phyloP scores from a whole-genome alignment of 2,797 vertebrate species.

The Anisognathus igniventris region DNA sequence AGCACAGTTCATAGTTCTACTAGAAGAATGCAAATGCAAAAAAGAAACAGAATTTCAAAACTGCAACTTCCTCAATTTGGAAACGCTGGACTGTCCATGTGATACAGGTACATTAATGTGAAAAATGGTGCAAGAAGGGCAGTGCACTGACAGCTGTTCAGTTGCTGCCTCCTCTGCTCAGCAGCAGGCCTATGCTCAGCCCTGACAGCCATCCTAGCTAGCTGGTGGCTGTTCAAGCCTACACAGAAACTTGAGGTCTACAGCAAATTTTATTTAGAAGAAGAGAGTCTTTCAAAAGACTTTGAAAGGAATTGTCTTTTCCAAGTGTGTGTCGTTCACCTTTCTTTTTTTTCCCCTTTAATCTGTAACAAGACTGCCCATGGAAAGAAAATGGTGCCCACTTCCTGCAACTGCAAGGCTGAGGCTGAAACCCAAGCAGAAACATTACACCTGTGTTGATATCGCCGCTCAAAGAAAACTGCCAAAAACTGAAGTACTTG shows the following conservation, averaged over 20 bases:
- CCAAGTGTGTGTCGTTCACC: accelerated
- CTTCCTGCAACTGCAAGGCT: neutral
- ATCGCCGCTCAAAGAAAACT: too few relatives aligned
- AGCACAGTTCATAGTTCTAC: neutral
- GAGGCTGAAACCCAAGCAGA: neutral
- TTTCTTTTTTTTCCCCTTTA: neutral
- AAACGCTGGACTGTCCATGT: neutral
- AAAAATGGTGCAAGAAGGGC: neutral
- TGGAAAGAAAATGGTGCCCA: neutral
- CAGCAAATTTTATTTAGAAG: neutral
- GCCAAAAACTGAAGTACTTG: neutral
- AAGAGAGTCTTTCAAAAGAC: neutral
- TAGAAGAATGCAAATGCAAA: neutral
- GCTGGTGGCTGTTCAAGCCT: neutral
- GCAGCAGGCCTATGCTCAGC: neutral
- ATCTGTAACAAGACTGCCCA: neutral
- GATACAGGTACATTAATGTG: neutral
- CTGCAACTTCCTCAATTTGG: neutral
- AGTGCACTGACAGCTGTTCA: neutral
- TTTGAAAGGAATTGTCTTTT: neutral
- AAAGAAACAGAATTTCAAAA: neutral
- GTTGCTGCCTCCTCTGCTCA: neutral
- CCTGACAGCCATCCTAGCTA: neutral
- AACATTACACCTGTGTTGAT: neutral
- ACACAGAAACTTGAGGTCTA: neutral